Evolutionary conservation across 2,797 vertebrate genomes (phyloP), one percentile per base, ranked within the genome.

Genomic region (Vireo griseus): DNA sequence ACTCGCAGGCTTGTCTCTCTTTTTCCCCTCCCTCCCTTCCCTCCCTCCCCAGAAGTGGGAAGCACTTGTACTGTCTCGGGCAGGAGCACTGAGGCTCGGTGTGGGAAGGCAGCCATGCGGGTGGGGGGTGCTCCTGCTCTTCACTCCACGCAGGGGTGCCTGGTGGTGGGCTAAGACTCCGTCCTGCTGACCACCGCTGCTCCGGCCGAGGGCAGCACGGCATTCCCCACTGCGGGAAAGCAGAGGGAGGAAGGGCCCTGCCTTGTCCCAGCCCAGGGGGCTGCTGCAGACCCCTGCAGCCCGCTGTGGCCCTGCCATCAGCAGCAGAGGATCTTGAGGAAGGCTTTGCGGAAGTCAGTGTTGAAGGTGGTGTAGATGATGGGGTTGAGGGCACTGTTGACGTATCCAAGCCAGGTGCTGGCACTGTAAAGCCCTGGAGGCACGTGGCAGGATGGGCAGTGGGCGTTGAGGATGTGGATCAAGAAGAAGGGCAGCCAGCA

Each of bases 401-500:
- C 97, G 0, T 99, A 99, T 31, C 99, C 99, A 24, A 99, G 98
- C 99, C 99, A 99, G 22, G 98, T 99, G 80, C 99, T 99, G 87
- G 98, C 98, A 55, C 99, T 98, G 97, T 99, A 99, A 65, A 99
- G 98, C 92, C 97, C 97, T 8, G 98, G 98, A 42, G 99, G 98
- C 51, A 99, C 93, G 0, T 98, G 97, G 94, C 99, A 99, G 52
- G 98, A 98, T 37, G 97, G 97, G 96, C 99, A 99, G 98, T 99
- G 99, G 73, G 98, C 98, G 35, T 99, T 99, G 97, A 99, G 98
- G 95, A 99, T 98, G 94, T 99, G 99, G 83, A 98, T 99, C 98
- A 99, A 97, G 97, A 99, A 99, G 98, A 99, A 99, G 40, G 99
- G 99, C 95, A 99, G 97, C 99, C 99, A 99, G 98, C 99, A 99